These are phyloP conservation scores for Phenacoccus solenopsis DNA, from an alignment of 1,140 invertebrate species.

Conservation along the genomic window DNA sequence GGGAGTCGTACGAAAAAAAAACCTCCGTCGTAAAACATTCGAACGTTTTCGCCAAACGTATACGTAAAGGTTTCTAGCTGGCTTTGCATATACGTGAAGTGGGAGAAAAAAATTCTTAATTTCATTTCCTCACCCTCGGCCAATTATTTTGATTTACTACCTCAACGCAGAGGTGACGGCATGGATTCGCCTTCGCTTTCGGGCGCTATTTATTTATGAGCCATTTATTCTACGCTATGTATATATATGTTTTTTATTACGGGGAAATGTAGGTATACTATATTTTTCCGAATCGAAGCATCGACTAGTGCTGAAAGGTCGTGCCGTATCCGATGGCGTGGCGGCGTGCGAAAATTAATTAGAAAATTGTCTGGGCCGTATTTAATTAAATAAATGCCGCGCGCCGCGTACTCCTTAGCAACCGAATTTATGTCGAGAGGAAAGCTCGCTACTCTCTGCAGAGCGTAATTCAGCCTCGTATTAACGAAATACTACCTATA, in stretches of 20 bases:
- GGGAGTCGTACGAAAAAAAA: neutral
- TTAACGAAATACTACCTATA: conserved; percentile 3
- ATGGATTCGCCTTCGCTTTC: neutral
- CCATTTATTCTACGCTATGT: neutral
- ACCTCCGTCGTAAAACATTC: neutral
- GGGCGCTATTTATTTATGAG: neutral
- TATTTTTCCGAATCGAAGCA: too few species aligned
- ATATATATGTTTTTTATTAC: neutral
- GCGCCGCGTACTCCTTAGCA: neutral
- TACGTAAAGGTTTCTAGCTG: neutral
- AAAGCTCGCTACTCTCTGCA: too few species aligned
- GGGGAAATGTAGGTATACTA: neutral
- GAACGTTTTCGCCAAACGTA: neutral
- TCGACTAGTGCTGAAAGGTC: too few species aligned
- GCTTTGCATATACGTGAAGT: too few species aligned
- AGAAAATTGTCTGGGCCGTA: neutral
- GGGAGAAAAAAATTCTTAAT: neutral
- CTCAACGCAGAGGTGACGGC: neutral
- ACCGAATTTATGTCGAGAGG: too few species aligned
- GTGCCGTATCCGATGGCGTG: neutral
- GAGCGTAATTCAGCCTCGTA: neutral
- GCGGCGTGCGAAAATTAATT: neutral
- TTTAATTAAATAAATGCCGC: neutral
- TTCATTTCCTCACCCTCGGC: neutral
- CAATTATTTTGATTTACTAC: neutral